phyloP scores from a whole-genome alignment of 2,888 invertebrate genomes.

The Lottia gigantea region DNA sequence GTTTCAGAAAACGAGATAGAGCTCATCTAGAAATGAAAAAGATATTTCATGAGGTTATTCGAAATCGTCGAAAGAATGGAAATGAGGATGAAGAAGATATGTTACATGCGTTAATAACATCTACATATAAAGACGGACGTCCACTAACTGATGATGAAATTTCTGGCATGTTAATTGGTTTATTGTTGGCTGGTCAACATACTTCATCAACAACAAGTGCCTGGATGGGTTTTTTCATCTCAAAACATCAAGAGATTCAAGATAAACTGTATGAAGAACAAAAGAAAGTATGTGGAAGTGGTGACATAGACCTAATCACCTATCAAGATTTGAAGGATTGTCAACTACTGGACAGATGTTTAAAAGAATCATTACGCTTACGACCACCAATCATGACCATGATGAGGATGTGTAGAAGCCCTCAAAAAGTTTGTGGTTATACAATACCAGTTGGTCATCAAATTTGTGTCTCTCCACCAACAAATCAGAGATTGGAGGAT shows the following conservation, averaged over 20 bases:
- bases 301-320: slow-evolving; percentile 31
- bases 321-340: slow-evolving; percentile 56
- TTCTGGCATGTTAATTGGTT: slow-evolving; percentile 60
- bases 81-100: slow-evolving; percentile 49
- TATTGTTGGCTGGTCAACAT: slow-evolving; percentile 62
- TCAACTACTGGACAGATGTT: slow-evolving; percentile 52
- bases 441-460: slow-evolving; percentile 60
- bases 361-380: slow-evolving; percentile 60
- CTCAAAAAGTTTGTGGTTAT: slow-evolving; percentile 52
- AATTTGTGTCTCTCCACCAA: slow-evolving; percentile 59
- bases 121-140: slow-evolving; percentile 58
- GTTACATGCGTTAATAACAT: slow-evolving; percentile 57
- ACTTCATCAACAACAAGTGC: slow-evolving; percentile 63
- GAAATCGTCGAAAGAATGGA: slow-evolving; percentile 32
- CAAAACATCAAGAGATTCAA: slow-evolving; percentile 52
- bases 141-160: slow-evolving; percentile 59
- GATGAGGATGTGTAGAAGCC: slow-evolving; percentile 55
- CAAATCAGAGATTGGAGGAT: slow-evolving; percentile 52
- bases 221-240: slow-evolving; percentile 59
- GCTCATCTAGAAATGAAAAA: slow-evolving; percentile 56
- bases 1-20: slow-evolving; percentile 54
- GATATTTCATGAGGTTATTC: slow-evolving; percentile 53
- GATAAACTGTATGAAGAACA: slow-evolving; percentile 52
- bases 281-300: slow-evolving; percentile 40
- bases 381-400: slow-evolving; percentile 61